Evolutionary conservation across 1,140 invertebrate genomes (phyloP), one percentile per base, ranked within the genome.

Genomic region (Trypoxylus dichotomus): DNA sequence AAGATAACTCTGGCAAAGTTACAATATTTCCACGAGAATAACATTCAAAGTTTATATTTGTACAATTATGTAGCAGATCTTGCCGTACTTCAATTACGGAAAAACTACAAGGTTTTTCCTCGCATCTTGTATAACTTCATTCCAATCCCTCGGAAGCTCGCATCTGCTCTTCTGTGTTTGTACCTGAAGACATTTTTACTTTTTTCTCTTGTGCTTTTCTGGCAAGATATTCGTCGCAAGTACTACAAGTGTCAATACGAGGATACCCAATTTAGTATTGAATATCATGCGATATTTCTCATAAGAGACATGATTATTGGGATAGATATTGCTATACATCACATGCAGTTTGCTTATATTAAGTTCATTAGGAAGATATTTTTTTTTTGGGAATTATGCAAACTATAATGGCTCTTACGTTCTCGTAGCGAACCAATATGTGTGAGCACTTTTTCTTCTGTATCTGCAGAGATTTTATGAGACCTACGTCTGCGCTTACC

Each of bases 171-270:
- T n/a, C 47, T 76, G 60, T 27, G 3, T 76, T 76, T 76, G 41
- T 32, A 60, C 11, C 47, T 5, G 1, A 60, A 60, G 25, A 68
- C 21, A 72, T 25, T 29, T 29, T 32, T 47, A 68, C 72, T 41
- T 74, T 29, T n/a, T 41, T 32, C 27, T 71, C 25, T 72, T 37
- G 29, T 37, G 15, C 54, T 63, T 54, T 60, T 80, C 68, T 78
- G n/a, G 74, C 75, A 63, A 41, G 27, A 78, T 78, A 79, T 74
- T 77, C 74, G 43, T 81, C 79, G 63, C 80, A 80, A 37, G 13
- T 78, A 73, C 78, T 76, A 72, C 80, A 80, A 43, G 60, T 80
- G 29, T 74, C 79, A 27, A 74, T 75, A 41, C 79, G 27, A 7
- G 77, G 80, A 76, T 78, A 81, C 8, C 79, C 77, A 77, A 80